Evolutionary conservation across 2,888 invertebrate genomes (phyloP), one percentile per base, ranked within the genome.

Genomic region (Rhabditophanes sp.): DNA sequence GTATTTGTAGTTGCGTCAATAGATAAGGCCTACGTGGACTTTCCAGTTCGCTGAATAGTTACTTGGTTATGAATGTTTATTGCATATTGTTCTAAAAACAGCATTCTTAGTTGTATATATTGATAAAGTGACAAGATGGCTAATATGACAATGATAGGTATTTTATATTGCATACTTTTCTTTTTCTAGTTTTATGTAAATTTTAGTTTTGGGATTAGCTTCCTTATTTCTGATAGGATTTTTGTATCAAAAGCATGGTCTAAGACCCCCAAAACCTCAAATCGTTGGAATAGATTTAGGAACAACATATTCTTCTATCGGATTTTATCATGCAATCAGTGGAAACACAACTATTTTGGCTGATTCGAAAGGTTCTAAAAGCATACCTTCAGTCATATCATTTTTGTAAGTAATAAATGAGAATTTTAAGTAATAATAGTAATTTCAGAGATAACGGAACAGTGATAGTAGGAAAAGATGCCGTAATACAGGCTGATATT

Each of bases 261-360:
- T 72, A 15, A 71, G 71, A 11, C 69, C 70, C 4, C 72, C 71
- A 8, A 65, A 67, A 31, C 71, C 72, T 6, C 69, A 67, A 50
- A 66, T 71, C 32, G 67, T 68, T 21, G 72, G 72, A 24, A 68
- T 72, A 37, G 71, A 71, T 53, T 46, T 71, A 35, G 71, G 71
- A 4, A 71, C 71, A 2, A 72, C 72, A 3, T 72, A 64, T 47
- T 72, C 71, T 4, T 62, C 61, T 5, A 57, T 61, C 30, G 61
- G 69, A 1, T 64, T 69, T 19, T 71, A 70, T 48, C 69, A 72
- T 48, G 67, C 71, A 14, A 67, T 68, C 2, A 59, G 66, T 16
- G 71, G 70, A 3, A 50, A 54, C 14, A 66, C 68, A 1, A 64
- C 66, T 14, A 59, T 71, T 9, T 41, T 72, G 5, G 50, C 64